Evolutionary conservation across 2,888 invertebrate genomes (phyloP).

Genomic region (Clivina fossor): DNA sequence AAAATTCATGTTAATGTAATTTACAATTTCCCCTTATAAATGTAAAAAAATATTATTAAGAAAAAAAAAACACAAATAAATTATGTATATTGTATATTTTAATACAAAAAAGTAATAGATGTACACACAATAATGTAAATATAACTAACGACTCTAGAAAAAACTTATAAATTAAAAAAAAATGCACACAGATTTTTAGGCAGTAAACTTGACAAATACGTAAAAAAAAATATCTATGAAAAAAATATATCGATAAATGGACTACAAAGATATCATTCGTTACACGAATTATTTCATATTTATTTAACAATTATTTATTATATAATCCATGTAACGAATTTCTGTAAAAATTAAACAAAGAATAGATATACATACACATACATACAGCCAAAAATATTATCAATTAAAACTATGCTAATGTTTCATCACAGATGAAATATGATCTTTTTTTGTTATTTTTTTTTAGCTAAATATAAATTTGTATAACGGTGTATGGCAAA

Average conservation of each 20-base stretch:
- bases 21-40: background rate
- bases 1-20: background rate
- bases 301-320: background rate
- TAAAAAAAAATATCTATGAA: conserved; percentile 23
- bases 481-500: conserved; percentile 31
- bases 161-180: conserved; percentile 19
- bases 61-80: background rate
- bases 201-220: conserved; percentile 27
- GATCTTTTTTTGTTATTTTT: conserved; percentile 5
- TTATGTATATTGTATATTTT: conserved; percentile 25
- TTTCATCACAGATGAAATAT: conserved; percentile 46
- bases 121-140: conserved; percentile 20
- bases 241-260: conserved; percentile 7
- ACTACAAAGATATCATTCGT: conserved; percentile 11
- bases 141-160: conserved; percentile 19
- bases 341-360: conserved; percentile 8
- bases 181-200: conserved; percentile 30
- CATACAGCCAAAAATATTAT: conserved; percentile 30
- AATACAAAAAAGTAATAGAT: conserved; percentile 21
- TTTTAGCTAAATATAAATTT: conserved; percentile 30
- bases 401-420: conserved; percentile 35
- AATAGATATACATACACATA: conserved; percentile 27
- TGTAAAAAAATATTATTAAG: background rate
- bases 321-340: background rate
- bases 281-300: conserved; percentile 2